Base-by-base conservation (phyloP, 53 echinoderm and acorn worm species). In the Arbacia lixula region DNA sequence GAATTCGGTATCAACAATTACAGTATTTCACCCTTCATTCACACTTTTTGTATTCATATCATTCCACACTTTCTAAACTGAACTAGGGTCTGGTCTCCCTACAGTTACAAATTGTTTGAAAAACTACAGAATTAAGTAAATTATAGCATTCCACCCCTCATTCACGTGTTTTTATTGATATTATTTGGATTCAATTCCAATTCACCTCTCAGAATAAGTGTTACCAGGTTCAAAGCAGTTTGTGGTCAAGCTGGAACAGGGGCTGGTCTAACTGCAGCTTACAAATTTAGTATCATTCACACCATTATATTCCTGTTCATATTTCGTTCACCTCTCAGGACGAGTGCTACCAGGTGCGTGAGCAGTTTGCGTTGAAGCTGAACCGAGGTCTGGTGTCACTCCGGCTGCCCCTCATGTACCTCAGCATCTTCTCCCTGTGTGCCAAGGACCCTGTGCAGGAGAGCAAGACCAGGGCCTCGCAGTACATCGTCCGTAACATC, bases 281-380 rank as follows among this genome's bases (percentile, higher is more conserved):
- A n/a, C n/a, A n/a, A n/a, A n/a, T n/a, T n/a, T n/a, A n/a, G 6
- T 46, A 14, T 14, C 14, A 46, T 46, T 46, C 46, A n/a, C 46
- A 8, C 14, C 46, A 46, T 46, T 14, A 14, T 46, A 46, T 10
- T 46, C 46, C 46, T 46, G 8, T 8, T 46, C 8, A 46, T 14
- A 46, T 46, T 46, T 46, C 46, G 8, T 46, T 10, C 8, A 10
- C 21, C 5, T 74, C 4, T 0, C 36, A 92, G 92, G 99, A 99
- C 77, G 99, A 99, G 40, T 99, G 99, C 53, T 99, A 92, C 82
- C 99, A 99, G 64, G 99, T 99, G 38, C 72, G 99, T 36, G 90
- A 92, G 53, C 31, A 66, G 49, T 99, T 99, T 87, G 92, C 94
- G 34, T 74, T 85, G 33, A 95, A 99, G 64, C 87, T 99, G 12